Evolutionary conservation across 2,888 invertebrate species (phyloP), one percentile per base, ranked within the genome.

Genomic region (Mimumesa dahlbomi): DNA sequence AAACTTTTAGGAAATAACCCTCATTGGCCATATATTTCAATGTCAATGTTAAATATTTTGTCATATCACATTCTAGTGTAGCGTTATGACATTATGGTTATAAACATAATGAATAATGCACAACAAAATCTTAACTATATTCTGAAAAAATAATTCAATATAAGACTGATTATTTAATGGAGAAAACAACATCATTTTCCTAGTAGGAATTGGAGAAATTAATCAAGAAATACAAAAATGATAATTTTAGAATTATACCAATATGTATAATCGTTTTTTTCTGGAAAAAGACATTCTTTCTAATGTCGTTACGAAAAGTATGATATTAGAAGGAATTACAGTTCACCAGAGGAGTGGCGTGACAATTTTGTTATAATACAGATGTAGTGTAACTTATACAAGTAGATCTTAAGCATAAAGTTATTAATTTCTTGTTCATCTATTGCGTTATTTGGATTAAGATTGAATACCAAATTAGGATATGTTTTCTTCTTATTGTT

Each of bases 391-490:
- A 69, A 52, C 57, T 58, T 56, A 57, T 49, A 63, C 18, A n/a
- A n/a, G 6, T 63, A 40, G 38, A 63, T 29, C 45, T 58, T 53
- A 69, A 58, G 64, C 69, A 64, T 72, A 64, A 72, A 64, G 59
- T 56, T 59, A 72, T 63, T 69, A 50, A 69, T 69, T 59, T 56
- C 46, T 64, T 52, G 52, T 42, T 67, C 45, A 50, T 5, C 52
- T 71, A 63, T 59, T 59, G 58, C 50, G 40, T 59, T 68, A 54
- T 21, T 19, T 19, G 13, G 21, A 50, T 54, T 54, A 22, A 66
- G n/a, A 68, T 19, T 59, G 50, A 34, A 59, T 49, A 49, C 42
- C 9, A 34, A 34, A 9, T 58, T 59, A 45, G 53, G 53, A 22
- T 45, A 36, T 43, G 25, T 22, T n/a, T n/a, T n/a, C n/a, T n/a